Percentiles rank a stretch among this genome's conserved stretches.
These are phyloP conservation scores for Antitype chi DNA, from an alignment of 2,888 invertebrate species.

Conservation along the genomic window DNA sequence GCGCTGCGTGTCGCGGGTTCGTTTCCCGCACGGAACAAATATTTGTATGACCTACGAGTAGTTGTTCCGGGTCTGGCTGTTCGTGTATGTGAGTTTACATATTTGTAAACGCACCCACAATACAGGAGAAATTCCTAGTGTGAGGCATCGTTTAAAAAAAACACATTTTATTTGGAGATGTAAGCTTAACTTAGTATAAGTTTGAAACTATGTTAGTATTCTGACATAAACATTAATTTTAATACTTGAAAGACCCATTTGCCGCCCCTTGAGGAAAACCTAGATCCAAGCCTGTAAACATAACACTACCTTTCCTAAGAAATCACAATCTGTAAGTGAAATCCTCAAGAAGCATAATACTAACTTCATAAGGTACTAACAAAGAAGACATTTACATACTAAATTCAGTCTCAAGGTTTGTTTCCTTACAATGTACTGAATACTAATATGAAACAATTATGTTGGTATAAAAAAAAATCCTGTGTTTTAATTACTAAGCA, in stretches of 20 bases:
- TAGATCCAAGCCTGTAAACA: background rate
- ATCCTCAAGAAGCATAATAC: background rate
- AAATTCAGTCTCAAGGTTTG: conserved; percentile 47
- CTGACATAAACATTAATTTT: background rate
- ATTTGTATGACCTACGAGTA: no score
- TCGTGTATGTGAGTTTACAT: no score
- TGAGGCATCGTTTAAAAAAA: no score
- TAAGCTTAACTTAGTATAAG: background rate
- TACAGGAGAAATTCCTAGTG: no score
- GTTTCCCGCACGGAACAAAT: no score
- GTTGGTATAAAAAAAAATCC: conserved; percentile 1
- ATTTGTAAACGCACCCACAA: no score
- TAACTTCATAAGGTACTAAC: background rate
- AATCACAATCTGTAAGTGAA: background rate
- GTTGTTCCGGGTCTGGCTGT: no score
- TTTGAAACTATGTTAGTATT: background rate
- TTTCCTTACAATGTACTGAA: conserved; percentile 15
- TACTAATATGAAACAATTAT: conserved; percentile 1
- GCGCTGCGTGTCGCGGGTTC: no score
- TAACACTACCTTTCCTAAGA: background rate
- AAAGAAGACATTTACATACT: conserved; percentile 35
- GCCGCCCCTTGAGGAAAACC: background rate
- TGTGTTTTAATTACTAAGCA: conserved; percentile 3
- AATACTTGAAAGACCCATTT: no score
- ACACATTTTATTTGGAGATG: background rate